phyloP scores from a whole-genome alignment of 1,140 invertebrate genomes.

The Sminthurinus signatus region DNA sequence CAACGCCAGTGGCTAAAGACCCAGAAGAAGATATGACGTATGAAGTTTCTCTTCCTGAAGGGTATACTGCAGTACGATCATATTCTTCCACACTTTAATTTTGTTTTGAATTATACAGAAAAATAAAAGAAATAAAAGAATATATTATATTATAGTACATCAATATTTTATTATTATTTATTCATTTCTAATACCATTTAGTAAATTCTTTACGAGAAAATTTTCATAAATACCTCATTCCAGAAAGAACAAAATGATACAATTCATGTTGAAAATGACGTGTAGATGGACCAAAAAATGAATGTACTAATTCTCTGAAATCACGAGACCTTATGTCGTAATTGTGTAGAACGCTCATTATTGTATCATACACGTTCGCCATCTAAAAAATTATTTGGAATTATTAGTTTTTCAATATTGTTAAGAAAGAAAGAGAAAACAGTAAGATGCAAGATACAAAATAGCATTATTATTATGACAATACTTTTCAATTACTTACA shows the following conservation, averaged over 20 bases:
- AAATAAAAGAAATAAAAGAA: too few relatives aligned
- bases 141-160: too few relatives aligned
- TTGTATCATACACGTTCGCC: constrained; percentile 59
- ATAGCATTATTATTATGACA: too few relatives aligned
- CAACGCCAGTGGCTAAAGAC: background rate
- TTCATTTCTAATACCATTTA: too few relatives aligned
- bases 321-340: constrained; percentile 64
- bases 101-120: too few relatives aligned
- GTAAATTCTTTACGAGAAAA: too few relatives aligned
- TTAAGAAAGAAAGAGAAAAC: too few relatives aligned
- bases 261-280: constrained; percentile 86
- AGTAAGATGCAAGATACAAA: too few relatives aligned
- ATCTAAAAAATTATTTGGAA: constrained; percentile 50
- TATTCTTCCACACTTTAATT: constrained; percentile 26
- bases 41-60: too few relatives aligned
- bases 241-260: constrained; percentile 59
- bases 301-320: constrained; percentile 58
- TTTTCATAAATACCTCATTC: too few relatives aligned
- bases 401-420: background rate
- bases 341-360: constrained; percentile 60
- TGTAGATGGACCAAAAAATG: constrained; percentile 56
- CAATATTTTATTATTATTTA: too few relatives aligned
- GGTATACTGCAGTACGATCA: constrained; percentile 9
- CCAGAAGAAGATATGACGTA: background rate
- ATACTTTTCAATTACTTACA: too few relatives aligned